Percentiles rank a stretch among this genome's conserved stretches.
phyloP scores from a whole-genome alignment of 2,888 invertebrate genomes.

The Tenodera sinensis region DNA sequence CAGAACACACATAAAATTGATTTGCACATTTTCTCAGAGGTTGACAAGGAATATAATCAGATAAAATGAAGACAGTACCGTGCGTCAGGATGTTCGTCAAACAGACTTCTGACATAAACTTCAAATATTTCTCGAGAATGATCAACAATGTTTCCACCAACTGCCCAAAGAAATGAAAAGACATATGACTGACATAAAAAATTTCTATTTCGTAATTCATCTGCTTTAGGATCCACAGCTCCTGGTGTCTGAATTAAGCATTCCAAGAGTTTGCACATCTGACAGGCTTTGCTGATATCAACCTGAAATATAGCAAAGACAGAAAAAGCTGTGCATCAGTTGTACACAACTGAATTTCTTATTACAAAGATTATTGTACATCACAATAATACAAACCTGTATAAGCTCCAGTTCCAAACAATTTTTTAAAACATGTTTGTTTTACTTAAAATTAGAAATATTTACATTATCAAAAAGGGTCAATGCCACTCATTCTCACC shows the following conservation, averaged over 20 bases:
- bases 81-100: constrained; percentile 66
- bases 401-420: no score
- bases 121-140: constrained; percentile 67
- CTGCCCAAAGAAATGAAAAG: constrained; percentile 78
- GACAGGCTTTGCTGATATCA: constrained; percentile 74
- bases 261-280: constrained; percentile 70
- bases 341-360: not conserved
- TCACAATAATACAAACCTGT: no score
- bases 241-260: constrained; percentile 64
- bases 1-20: not conserved
- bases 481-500: no score
- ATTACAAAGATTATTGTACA: not conserved
- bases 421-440: no score
- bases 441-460: no score
- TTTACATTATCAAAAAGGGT: no score
- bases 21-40: not conserved
- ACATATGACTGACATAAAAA: constrained; percentile 74
- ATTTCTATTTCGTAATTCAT: constrained; percentile 51
- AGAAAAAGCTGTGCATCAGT: not conserved
- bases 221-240: constrained; percentile 57
- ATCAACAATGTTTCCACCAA: constrained; percentile 81
- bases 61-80: constrained; percentile 43
- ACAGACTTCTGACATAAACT: constrained; percentile 61
- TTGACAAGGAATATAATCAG: not conserved
- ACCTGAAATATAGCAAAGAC: constrained; percentile 52